Conservation (phyloP, 2,888 invertebrate species). For the Ornithoptera priamus region DNA sequence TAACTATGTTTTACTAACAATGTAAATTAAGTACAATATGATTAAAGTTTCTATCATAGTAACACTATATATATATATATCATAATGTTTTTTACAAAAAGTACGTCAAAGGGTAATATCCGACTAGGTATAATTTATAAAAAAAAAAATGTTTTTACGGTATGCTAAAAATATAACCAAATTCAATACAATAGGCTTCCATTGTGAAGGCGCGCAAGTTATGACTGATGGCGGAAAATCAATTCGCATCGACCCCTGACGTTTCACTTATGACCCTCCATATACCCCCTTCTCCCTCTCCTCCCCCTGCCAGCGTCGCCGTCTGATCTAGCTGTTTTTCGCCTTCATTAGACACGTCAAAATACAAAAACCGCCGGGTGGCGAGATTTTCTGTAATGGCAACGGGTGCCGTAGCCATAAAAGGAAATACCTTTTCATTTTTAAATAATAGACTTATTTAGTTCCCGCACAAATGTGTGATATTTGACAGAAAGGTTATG, state of each 20-base stretch:
- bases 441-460: neutral
- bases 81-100: too few relatives aligned
- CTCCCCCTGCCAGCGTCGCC: conserved; percentile 19
- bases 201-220: conserved; percentile 54
- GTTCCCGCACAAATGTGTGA: neutral
- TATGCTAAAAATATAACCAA: conserved; percentile 16
- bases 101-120: neutral
- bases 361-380: conserved; percentile 54
- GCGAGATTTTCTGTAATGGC: conserved; percentile 20
- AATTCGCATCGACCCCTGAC: conserved; percentile 74
- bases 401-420: conserved; percentile 18
- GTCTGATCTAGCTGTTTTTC: conserved; percentile 72
- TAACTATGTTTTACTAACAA: too few relatives aligned
- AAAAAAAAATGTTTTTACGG: neutral
- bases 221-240: conserved; percentile 76
- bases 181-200: conserved; percentile 42
- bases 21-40: too few relatives aligned
- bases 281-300: conserved; percentile 14
- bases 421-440: neutral
- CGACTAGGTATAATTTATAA: neutral
- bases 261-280: conserved; percentile 65
- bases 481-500: neutral
- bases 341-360: conserved; percentile 76
- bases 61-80: too few relatives aligned
- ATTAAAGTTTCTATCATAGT: too few relatives aligned